Evolutionary conservation across 2,888 invertebrate genomes (phyloP), one percentile per base, ranked within the genome.

Genomic region (Acholoe squamosa): DNA sequence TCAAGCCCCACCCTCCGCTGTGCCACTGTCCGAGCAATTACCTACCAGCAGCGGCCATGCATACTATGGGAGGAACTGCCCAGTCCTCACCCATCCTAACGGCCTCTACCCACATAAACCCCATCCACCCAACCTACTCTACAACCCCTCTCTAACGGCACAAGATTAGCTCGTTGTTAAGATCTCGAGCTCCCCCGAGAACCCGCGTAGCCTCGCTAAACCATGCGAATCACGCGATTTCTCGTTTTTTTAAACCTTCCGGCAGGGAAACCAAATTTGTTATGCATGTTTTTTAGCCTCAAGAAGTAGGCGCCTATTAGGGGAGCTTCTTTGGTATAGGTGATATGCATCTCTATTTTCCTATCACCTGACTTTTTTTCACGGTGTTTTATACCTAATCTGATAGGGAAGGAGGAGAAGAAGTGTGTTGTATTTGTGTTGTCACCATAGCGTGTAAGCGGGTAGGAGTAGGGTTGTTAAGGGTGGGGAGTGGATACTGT

Each of bases 161-260:
- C 71, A 71, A 71, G 71, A 71, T 71, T 71, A 71, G 71, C 71
- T 71, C 71, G 71, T 71, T 71, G 71, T 71, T 71, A 71, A 71
- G 71, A 28, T 71, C 71, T 71, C 71, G 25, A 7, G 71, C 25
- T 28, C 71, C 71, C 71, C 14, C 71, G 71, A 71, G 71, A 71
- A 28, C 25, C 28, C 71, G 14, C 71, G 25, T 71, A 28, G 71
- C 71, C 25, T 71, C 71, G 28, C 14, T 28, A 22, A 71, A 71
- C 28, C 71, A 71, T 28, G 71, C 12, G 28, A 71, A 71, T 71
- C 71, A 71, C 25, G 71, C 71, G 25, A 71, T 25, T 71, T 71
- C 31, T 28, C 71, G 25, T 28, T 71, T n/a, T n/a, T 61, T 71
- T 71, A 71, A 71, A 25, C 16, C 25, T 71, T 71, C 71, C 25